Base-by-base conservation (phyloP, 2,113 vertebrate genomes). In the Ceyx cyanopectus region DNA sequence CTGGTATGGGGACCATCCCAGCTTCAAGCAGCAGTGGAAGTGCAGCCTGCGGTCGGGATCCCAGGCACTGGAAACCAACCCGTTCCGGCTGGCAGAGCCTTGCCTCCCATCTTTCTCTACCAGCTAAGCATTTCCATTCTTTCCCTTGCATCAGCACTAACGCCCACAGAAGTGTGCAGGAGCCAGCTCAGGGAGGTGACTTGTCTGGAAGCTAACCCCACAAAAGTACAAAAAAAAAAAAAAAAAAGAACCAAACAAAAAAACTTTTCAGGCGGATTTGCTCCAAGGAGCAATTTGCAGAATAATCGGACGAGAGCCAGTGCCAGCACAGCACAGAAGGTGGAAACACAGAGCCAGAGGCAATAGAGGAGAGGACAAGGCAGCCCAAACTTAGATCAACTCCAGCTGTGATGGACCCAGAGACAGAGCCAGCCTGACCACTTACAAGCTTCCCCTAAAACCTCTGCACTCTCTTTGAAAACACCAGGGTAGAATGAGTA, bases 321-420 rank as follows among this genome's bases (percentile, higher is more conserved):
- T 73, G 89, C 81, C 89, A 94, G 63, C 78, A 60, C 67, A 62
- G 65, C 1, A 0, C 29, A 50, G 91, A 89, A 95, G 93, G 85
- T 96, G 70, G 91, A 94, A 95, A 92, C 75, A 69, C 84, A 73
- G 63, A 94, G 81, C 75, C 91, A 94, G 89, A 92, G 87, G 81
- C 91, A 94, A 91, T 1, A 89, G 85, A 74, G 66, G 27, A 85
- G 87, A 93, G 67, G 87, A 91, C 87, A 91, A 89, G 67, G 87
- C 91, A 94, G 93, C 79, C 85, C 87, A 94, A 85, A 91, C 78
- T 85, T 92, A 73, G 70, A 94, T 94, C 87, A 96, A 80, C 78
- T 95, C 93, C 94, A 96, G 94, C 94, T 95, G 95, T 84, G 89
- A 95, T 87, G 81, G 84, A 92, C 78, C 29, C 40, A 34, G 81